These are phyloP conservation scores for Lordiphosa stackelbergi DNA, from an alignment of 1,140 invertebrate species.

Conservation along the genomic window DNA sequence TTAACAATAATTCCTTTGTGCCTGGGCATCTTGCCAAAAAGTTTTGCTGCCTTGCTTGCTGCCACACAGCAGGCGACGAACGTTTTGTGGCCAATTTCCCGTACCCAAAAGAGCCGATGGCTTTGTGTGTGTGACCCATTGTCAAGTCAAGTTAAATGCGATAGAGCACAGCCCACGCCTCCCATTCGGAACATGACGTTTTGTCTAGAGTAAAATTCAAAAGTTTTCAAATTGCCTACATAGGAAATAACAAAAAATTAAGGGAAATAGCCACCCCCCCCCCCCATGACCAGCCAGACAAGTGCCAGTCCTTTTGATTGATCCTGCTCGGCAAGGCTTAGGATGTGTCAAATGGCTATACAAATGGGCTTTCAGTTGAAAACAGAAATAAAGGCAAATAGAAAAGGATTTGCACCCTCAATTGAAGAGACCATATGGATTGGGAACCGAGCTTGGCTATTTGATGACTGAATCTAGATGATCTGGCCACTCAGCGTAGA, in stretches of 20 bases:
- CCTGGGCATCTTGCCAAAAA: constrained; percentile 64
- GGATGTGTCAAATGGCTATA: constrained; percentile 9
- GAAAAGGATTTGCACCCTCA: constrained; percentile 8
- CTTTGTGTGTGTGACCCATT: constrained; percentile 58
- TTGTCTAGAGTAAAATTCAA: constrained; percentile 46
- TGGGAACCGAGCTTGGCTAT: constrained; percentile 89
- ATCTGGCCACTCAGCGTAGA: constrained; percentile 83
- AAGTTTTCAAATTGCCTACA: constrained; percentile 28
- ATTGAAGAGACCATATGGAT: constrained; percentile 83
- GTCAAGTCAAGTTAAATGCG: constrained; percentile 56
- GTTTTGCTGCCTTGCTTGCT: constrained; percentile 30
- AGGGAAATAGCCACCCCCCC: constrained; percentile 5
- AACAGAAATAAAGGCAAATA: constrained; percentile 7
- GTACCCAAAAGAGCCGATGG: constrained; percentile 30
- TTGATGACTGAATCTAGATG: constrained; percentile 89
- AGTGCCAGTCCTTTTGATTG: constrained; percentile 5
- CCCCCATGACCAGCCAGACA: constrained; percentile 4
- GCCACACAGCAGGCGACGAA: constrained; percentile 59
- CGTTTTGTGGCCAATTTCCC: constrained; percentile 72
- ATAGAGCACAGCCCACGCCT: constrained; percentile 17
- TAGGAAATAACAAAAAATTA: constrained; percentile 1
- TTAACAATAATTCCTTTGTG: constrained; percentile 71
- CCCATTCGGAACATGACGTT: constrained; percentile 21
- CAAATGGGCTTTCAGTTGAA: constrained; percentile 13
- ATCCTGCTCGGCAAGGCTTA: constrained; percentile 4